Evolutionary conservation across 2,113 vertebrate species (phyloP).

Genomic region (Alligator mississippiensis): DNA sequence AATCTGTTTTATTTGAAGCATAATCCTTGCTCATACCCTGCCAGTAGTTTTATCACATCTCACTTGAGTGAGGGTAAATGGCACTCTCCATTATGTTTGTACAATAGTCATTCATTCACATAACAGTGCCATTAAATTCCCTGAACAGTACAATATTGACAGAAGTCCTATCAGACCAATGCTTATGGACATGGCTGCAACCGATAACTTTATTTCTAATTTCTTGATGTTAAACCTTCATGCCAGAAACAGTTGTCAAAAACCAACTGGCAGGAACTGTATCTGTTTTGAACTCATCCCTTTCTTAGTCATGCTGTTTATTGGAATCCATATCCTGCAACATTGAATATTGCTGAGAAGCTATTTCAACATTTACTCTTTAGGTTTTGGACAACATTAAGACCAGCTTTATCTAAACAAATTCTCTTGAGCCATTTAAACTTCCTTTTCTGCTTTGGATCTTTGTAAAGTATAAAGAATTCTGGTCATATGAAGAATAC

Average conservation of each 20-base stretch:
- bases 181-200: background rate
- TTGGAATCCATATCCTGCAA: background rate
- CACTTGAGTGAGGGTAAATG: background rate
- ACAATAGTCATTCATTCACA: slow-evolving; percentile 15
- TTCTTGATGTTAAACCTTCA: slow-evolving; percentile 30
- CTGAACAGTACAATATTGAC: background rate
- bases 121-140: slow-evolving; percentile 21
- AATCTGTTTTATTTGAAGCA: slow-evolving; percentile 1
- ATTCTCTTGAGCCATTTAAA: background rate
- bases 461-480: background rate
- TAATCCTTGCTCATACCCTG: slow-evolving; percentile 1
- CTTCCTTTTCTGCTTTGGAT: background rate
- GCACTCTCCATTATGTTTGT: background rate
- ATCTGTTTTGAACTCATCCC: slow-evolving; percentile 8
- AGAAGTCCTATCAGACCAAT: slow-evolving; percentile 15
- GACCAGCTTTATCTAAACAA: background rate
- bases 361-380: slow-evolving; percentile 46
- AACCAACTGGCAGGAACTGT: background rate
- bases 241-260: background rate
- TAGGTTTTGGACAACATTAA: background rate
- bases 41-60: background rate
- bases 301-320: background rate
- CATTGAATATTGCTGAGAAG: background rate
- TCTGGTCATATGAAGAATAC: background rate
- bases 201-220: slow-evolving; percentile 21